phyloP scores from a whole-genome alignment of 2,797 vertebrate species.

The Clarias pachynema region DNA sequence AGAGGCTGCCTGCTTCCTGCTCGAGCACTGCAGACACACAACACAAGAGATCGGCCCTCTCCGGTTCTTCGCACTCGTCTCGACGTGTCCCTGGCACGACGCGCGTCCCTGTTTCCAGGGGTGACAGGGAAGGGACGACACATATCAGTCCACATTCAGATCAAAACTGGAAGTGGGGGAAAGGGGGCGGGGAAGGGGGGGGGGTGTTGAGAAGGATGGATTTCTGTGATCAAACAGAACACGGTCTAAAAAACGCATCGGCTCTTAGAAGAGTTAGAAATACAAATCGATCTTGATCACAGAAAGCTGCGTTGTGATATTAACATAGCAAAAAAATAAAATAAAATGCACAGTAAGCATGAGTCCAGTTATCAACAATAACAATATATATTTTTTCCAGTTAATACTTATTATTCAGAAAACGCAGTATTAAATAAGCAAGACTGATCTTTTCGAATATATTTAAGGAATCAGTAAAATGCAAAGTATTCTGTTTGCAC shows the following conservation, averaged over 20 bases:
- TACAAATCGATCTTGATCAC: neutral
- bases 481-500: neutral
- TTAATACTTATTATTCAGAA: neutral
- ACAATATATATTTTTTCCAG: neutral
- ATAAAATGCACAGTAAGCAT: neutral
- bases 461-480: neutral
- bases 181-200: neutral
- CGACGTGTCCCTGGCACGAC: conserved; percentile 26
- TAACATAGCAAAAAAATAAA: neutral
- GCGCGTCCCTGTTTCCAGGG: conserved; percentile 33
- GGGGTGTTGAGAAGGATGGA: neutral
- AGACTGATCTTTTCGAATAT: neutral
- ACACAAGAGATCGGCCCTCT: conserved; percentile 38
- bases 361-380: neutral
- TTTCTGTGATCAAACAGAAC: conserved; percentile 31
- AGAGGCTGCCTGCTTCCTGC: conserved; percentile 65
- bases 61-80: conserved; percentile 18
- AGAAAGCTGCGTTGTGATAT: neutral
- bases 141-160: conserved; percentile 32
- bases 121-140: conserved; percentile 21
- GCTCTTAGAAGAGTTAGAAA: neutral
- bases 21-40: conserved; percentile 40
- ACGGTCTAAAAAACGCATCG: neutral
- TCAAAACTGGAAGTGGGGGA: conserved; percentile 16
- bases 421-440: neutral